These are phyloP conservation scores for Oceanodroma tethys DNA, from an alignment of 2,113 vertebrate species.

Conservation along the genomic window DNA sequence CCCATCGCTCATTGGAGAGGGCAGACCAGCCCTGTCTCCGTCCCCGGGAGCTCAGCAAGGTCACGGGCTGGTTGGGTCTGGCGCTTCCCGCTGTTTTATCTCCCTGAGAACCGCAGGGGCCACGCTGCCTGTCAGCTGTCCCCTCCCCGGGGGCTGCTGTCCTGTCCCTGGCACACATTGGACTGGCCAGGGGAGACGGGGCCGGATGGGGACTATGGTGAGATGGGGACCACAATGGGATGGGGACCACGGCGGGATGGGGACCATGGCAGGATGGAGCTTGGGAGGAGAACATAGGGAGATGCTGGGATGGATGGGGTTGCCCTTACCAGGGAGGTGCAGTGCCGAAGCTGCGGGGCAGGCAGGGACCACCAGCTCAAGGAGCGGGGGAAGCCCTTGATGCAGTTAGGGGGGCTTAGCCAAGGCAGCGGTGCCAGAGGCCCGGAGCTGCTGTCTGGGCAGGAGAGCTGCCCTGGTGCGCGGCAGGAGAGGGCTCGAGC, in stretches of 20 bases:
- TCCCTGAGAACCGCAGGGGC: conserved; percentile 65
- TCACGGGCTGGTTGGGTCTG: conserved; percentile 32
- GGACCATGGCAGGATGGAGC: not conserved
- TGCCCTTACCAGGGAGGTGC: no score
- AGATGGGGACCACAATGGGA: rapidly evolving
- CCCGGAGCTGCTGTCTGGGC: rapidly evolving
- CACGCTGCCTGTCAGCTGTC: conserved; percentile 11
- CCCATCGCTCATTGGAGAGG: not conserved
- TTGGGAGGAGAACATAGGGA: rapidly evolving
- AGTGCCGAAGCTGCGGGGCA: rapidly evolving
- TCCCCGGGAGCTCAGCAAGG: not conserved
- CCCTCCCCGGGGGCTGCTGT: not conserved
- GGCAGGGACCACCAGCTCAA: rapidly evolving
- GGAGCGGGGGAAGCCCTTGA: not conserved
- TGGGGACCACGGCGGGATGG: rapidly evolving
- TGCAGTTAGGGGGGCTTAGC: not conserved
- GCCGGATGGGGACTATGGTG: rapidly evolving
- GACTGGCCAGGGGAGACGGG: rapidly evolving
- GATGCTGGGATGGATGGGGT: not conserved
- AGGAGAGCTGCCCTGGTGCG: not conserved
- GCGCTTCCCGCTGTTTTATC: conserved; percentile 69
- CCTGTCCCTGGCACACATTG: not conserved
- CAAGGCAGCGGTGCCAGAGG: rapidly evolving
- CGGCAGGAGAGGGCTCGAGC: rapidly evolving
- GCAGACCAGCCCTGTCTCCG: not conserved